Conservation (phyloP, 2,113 vertebrate species). For the Machaerirhynchus nigripectus region DNA sequence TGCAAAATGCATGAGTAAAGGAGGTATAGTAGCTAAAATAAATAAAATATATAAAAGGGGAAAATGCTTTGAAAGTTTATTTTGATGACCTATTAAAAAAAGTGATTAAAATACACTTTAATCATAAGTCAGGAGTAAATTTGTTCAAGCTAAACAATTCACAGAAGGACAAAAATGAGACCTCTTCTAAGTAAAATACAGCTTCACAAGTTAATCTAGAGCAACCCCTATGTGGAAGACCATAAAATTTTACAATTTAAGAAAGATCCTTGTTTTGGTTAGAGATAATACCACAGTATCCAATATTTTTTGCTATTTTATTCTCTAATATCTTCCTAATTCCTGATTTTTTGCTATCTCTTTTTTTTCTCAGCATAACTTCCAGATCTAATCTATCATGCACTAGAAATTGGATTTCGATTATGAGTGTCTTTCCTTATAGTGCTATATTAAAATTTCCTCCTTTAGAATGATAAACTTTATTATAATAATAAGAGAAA, state of each 20-base stretch:
- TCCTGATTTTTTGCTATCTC: not conserved
- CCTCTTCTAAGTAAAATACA: not conserved
- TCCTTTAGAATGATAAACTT: not conserved
- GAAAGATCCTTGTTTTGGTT: not conserved
- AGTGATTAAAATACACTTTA: not conserved
- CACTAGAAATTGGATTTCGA: not conserved
- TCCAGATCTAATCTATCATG: not conserved
- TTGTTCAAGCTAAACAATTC: not conserved
- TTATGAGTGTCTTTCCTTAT: not conserved
- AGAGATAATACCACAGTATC: not conserved
- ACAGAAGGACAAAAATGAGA: not conserved
- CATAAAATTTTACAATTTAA: not conserved
- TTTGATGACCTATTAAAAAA: not conserved
- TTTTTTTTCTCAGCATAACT: not conserved
- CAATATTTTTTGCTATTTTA: not conserved
- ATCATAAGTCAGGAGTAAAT: fast-evolving
- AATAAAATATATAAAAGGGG: not conserved
- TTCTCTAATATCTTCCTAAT: not conserved
- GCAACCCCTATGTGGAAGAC: fast-evolving
- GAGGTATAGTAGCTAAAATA: not conserved
- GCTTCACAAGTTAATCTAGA: not conserved
- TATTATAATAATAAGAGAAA: not conserved
- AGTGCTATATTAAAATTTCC: not conserved
- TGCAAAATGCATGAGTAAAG: not conserved
- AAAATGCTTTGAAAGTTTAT: not conserved